Evolutionary conservation across 2,113 vertebrate species (phyloP), one percentile per base, ranked within the genome.

Genomic region (Lamprologus speciosus): DNA sequence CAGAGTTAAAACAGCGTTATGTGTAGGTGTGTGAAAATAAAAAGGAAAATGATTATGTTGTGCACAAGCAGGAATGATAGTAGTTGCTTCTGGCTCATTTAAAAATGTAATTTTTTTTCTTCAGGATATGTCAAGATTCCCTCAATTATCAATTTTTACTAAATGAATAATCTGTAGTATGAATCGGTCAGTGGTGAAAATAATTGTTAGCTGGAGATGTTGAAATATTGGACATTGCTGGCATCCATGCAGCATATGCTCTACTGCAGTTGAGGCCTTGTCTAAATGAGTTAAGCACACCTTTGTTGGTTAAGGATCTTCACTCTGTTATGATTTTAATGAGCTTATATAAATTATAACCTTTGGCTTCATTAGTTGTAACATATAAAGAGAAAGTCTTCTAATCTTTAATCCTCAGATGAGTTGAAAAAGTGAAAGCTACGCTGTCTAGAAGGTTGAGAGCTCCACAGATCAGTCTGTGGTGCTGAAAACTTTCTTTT

Each of bases 351-450:
- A 6, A 23, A 42, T 16, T 42, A 42, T 70, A 70, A 70, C n/a
- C 5, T 26, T 70, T 45, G 37, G 0, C 13, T 70, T 45, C 21
- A 16, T 45, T 45, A 42, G 37, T 42, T 9, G 5, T 1, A 70
- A 40, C 65, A 70, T 42, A 26, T 26, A 70, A 45, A 70, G 0
- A 26, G 12, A 70, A 42, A 0, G 65, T 2, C 8, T 70, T 42
- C 65, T 26, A 16, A 70, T 10, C 0, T 70, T 42, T 23, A 42
- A 7, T 73, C 37, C 8, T 26, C 65, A 70, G 3, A 42, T 70
- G 65, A 45, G 65, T 16, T 26, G 65, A 10, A 9, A 23, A 42
- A 70, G n/a, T 70, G n/a, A 68, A 68, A 68, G 60, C 17, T 65
- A 65, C 2, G 3, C 3, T 1, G 7, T 42, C 5, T 0, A 26